phyloP scores from a whole-genome alignment of 2,113 vertebrate species.

The Maccullochella peelii region DNA sequence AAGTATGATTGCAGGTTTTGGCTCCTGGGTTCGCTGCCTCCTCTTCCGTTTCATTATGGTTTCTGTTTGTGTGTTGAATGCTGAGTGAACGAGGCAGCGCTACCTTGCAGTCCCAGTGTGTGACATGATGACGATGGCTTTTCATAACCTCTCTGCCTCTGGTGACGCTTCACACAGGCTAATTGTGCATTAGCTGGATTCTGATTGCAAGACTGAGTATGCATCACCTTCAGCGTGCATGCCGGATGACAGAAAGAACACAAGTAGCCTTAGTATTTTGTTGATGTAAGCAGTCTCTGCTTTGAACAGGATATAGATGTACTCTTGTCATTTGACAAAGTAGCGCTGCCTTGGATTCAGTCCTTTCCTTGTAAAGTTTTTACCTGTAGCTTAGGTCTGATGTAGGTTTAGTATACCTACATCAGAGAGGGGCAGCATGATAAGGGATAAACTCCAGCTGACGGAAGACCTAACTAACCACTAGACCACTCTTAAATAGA shows the following conservation, averaged over 20 bases:
- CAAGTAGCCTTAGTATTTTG: not conserved
- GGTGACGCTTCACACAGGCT: not conserved
- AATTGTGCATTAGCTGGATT: conserved; percentile 20
- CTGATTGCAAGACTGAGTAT: conserved; percentile 36
- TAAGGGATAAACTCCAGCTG: not conserved
- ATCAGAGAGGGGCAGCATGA: too few species aligned
- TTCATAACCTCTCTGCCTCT: conserved; percentile 26
- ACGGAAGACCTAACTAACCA: not conserved
- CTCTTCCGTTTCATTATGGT: not conserved
- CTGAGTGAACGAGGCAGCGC: not conserved
- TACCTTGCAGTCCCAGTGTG: not conserved
- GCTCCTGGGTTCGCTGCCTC: not conserved
- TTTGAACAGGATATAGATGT: not conserved
- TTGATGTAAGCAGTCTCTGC: too few species aligned
- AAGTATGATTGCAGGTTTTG: conserved; percentile 17
- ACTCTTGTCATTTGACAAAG: not conserved
- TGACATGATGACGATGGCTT: conserved; percentile 21
- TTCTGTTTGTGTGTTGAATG: conserved; percentile 30
- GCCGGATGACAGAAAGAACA: not conserved
- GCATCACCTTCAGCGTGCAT: not conserved
- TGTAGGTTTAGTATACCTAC: too few species aligned
- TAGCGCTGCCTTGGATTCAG: too few species aligned
- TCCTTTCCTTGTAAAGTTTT: too few species aligned
- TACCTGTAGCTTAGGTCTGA: not conserved
- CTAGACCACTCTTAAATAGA: not conserved